Evolutionary conservation across 2,113 vertebrate species (phyloP).

Genomic region (Argyrosomus japonicus): DNA sequence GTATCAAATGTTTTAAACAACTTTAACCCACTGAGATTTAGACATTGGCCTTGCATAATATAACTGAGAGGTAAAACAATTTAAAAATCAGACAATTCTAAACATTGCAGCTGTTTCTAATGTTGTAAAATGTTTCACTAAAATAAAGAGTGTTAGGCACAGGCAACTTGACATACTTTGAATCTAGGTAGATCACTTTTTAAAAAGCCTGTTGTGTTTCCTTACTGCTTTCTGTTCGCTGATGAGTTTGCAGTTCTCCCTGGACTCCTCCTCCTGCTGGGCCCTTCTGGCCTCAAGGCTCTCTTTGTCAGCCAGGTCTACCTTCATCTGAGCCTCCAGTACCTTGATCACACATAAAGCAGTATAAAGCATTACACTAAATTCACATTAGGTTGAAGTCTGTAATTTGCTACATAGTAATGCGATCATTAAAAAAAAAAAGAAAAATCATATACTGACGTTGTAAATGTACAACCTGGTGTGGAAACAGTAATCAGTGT

Average conservation of each 20-base stretch:
- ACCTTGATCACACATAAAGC: constrained; percentile 82
- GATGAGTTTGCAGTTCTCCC: constrained; percentile 95
- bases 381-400: background rate
- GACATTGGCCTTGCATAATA: background rate
- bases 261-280: constrained; percentile 93
- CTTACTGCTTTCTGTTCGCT: constrained; percentile 98
- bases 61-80: background rate
- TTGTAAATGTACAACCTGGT: constrained; percentile 37
- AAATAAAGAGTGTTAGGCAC: background rate
- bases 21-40: background rate
- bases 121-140: background rate
- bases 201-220: constrained; percentile 7
- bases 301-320: constrained; percentile 94
- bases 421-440: background rate
- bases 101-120: background rate
- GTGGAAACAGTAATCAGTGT: constrained; percentile 40
- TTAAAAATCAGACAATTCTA: background rate
- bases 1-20: background rate
- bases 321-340: constrained; percentile 97
- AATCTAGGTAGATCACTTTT: background rate
- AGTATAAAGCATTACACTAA: background rate
- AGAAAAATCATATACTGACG: background rate
- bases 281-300: constrained; percentile 91
- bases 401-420: constrained; percentile 12
- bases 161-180: background rate